These are phyloP conservation scores for Andrena trimmerana DNA, from an alignment of 2,888 invertebrate genomes.

Conservation along the genomic window DNA sequence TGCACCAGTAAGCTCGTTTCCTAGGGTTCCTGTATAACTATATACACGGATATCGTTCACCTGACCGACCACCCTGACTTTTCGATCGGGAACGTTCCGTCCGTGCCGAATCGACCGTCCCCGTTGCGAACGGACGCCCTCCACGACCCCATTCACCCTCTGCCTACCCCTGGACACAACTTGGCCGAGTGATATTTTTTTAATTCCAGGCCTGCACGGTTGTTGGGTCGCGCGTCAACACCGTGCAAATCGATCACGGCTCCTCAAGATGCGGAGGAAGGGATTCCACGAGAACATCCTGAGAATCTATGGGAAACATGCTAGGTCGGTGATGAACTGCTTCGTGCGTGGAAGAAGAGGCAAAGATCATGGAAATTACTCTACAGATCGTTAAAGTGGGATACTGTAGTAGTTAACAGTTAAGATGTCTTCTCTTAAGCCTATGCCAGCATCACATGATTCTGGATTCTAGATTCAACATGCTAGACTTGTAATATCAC, in stretches of 20 bases:
- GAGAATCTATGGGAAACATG: neutral
- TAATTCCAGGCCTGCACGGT: neutral
- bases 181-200: constrained; percentile 16
- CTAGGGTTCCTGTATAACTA: constrained; percentile 71
- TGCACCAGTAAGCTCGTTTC: constrained; percentile 74
- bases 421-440: no score
- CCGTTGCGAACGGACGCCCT: constrained; percentile 22
- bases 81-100: constrained; percentile 63
- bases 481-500: no score
- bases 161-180: constrained; percentile 19
- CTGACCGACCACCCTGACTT: constrained; percentile 74
- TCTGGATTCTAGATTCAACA: no score
- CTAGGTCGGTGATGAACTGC: no score
- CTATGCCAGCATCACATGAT: no score
- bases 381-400: no score
- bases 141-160: neutral
- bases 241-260: neutral
- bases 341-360: no score
- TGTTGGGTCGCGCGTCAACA: neutral
- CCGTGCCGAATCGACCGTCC: constrained; percentile 58
- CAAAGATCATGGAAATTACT: no score
- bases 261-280: neutral
- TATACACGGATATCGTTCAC: constrained; percentile 72
- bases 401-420: no score
- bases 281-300: neutral